Evolutionary conservation across 2,797 vertebrate genomes (phyloP), one percentile per base, ranked within the genome.

Genomic region (Cryptoblepharus egeriae): DNA sequence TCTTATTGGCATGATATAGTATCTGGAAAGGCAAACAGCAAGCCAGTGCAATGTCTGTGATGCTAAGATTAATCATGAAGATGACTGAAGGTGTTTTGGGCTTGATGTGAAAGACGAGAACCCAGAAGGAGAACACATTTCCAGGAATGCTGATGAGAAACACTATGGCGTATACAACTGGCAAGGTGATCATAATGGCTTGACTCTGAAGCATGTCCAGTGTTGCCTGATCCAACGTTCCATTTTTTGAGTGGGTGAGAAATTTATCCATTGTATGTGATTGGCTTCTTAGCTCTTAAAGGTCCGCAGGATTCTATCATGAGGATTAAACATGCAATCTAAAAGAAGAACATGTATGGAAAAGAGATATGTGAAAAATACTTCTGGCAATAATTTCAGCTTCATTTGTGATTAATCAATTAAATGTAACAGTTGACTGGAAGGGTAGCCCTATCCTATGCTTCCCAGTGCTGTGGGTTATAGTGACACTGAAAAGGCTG

Each of bases 51-150:
- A 99, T 91, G 92, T 99, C 98, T 0, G 97, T 97, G 80, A 98
- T 83, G 83, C 97, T 98, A 57, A 99, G 96, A 88, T 99, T 98
- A 87, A 99, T 98, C 98, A 99, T 99, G 93, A 98, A 98, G 90
- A 99, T 97, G 85, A 97, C 96, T 37, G 97, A 97, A 2, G 97
- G 93, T 0, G 96, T 97, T 90, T 96, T 96, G 10, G 98, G 97
- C 32, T 95, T 96, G 60, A 97, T 97, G 83, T 94, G 96, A 3
- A 96, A 96, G 70, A 95, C 75, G 15, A 99, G 96, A 7, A 99
- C 94, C 97, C 97, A 98, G 82, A 99, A 93, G 16, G 98, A 98
- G 60, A 98, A 86, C 4, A 96, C 84, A n/a, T 99, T 99, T 6
- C 97, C 98, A 0, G 95, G 93, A 77, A 98, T 93, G 92, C 97